Evolutionary conservation across 2,797 vertebrate species (phyloP).

Genomic region (Prunella strophiata): DNA sequence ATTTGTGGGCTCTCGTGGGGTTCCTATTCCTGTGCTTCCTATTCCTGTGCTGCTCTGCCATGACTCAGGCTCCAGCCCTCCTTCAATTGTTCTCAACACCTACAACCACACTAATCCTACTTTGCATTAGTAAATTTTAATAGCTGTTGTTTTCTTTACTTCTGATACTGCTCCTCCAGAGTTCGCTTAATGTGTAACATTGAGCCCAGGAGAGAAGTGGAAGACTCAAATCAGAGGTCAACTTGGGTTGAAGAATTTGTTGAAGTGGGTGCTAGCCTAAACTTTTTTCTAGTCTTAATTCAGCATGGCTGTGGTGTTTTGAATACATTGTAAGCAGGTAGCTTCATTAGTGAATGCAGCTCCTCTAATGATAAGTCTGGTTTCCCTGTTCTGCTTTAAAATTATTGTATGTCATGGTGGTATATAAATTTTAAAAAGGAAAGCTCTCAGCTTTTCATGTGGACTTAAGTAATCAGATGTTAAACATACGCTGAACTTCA

Average conservation of each 20-base stretch:
- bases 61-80: background rate
- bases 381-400: background rate
- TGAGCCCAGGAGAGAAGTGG: background rate
- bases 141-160: background rate
- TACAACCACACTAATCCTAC: background rate
- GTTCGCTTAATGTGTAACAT: fast-evolving
- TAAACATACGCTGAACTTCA: background rate
- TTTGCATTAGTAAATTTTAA: background rate
- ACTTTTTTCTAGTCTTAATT: background rate
- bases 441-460: background rate
- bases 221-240: background rate
- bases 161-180: background rate
- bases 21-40: background rate
- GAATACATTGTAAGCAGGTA: background rate
- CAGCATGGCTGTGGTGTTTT: background rate
- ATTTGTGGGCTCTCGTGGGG: fast-evolving
- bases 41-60: fast-evolving
- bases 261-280: background rate
- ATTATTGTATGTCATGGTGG: background rate
- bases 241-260: background rate
- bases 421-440: background rate
- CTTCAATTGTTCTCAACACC: fast-evolving
- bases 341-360: background rate
- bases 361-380: background rate
- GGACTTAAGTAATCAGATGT: background rate